Evolutionary conservation across 2,113 vertebrate genomes (phyloP).

Genomic region (Siniperca chuatsi): DNA sequence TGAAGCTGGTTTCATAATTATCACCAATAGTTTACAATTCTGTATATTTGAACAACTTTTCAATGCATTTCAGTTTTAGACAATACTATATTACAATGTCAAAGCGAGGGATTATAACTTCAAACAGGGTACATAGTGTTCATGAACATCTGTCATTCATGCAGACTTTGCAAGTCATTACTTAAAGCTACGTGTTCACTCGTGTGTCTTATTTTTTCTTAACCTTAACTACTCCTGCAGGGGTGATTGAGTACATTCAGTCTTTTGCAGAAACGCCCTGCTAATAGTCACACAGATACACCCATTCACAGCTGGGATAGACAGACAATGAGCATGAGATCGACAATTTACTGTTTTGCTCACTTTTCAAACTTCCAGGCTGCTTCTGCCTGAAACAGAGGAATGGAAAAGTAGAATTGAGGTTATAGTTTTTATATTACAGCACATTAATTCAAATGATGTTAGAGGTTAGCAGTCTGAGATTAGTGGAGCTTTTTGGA

Average conservation of each 20-base stretch:
- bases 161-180: slow-evolving; percentile 5
- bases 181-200: slow-evolving; percentile 11
- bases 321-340: slow-evolving; percentile 13
- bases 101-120: neutral
- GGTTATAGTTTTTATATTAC: slow-evolving; percentile 27
- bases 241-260: slow-evolving; percentile 16
- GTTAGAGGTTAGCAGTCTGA: slow-evolving; percentile 32
- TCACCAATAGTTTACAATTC: neutral
- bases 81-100: neutral
- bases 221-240: slow-evolving; percentile 27
- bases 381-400: neutral
- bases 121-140: neutral
- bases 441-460: slow-evolving; percentile 33
- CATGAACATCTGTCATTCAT: slow-evolving; percentile 1
- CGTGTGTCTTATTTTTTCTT: neutral
- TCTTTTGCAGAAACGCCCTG: slow-evolving; percentile 6
- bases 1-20: slow-evolving; percentile 18
- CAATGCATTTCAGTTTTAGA: slow-evolving; percentile 7
- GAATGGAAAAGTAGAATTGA: neutral
- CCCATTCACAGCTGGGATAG: slow-evolving; percentile 41
- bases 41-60: neutral
- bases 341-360: slow-evolving; percentile 24
- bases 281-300: slow-evolving; percentile 17
- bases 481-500: slow-evolving; percentile 47
- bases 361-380: neutral